phyloP scores from a whole-genome alignment of 2,797 vertebrate genomes.

The Oryzias sinensis region DNA sequence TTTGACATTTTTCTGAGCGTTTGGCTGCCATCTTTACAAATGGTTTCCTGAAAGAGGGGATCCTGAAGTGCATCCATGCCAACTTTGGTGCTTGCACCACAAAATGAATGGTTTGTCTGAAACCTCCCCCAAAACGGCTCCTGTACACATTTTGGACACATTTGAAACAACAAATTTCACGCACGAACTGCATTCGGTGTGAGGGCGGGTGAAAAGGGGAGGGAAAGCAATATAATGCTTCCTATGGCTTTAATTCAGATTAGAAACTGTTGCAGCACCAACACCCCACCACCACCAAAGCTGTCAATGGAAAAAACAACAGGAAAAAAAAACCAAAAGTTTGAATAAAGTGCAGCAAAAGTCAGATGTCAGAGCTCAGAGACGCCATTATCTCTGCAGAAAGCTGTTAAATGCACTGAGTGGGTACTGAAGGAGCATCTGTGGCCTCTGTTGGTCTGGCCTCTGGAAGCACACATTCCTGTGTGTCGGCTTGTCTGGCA shows the following conservation, averaged over 20 bases:
- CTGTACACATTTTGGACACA: too few species aligned
- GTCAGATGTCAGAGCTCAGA: conserved; percentile 9
- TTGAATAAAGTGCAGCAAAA: conserved; percentile 15
- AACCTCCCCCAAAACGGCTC: too few species aligned
- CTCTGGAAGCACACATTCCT: not conserved
- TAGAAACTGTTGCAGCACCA: conserved; percentile 4
- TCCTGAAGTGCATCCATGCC: too few species aligned
- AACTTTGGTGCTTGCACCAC: too few species aligned
- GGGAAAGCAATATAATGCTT: too few species aligned
- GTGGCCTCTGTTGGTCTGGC: conserved; percentile 7
- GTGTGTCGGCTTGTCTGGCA: conserved; percentile 7
- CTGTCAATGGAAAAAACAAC: conserved; percentile 4
- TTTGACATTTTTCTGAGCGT: too few species aligned
- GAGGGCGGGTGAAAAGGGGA: too few species aligned
- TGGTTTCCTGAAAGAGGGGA: too few species aligned
- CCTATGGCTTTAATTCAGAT: not conserved
- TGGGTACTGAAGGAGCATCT: conserved; percentile 7
- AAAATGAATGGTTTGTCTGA: too few species aligned
- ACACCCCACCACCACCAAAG: conserved; percentile 10
- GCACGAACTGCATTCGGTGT: too few species aligned
- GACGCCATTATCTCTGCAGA: conserved; percentile 8
- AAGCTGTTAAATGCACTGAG: not conserved
- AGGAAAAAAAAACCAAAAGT: not conserved
- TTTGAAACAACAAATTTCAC: too few species aligned
- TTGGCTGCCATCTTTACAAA: too few species aligned